A percentile compares a stretch with the other conserved stretches of the same genome.
These are phyloP conservation scores for Cyrtodaria siliqua DNA, from an alignment of 2,888 invertebrate genomes.

Conservation along the genomic window DNA sequence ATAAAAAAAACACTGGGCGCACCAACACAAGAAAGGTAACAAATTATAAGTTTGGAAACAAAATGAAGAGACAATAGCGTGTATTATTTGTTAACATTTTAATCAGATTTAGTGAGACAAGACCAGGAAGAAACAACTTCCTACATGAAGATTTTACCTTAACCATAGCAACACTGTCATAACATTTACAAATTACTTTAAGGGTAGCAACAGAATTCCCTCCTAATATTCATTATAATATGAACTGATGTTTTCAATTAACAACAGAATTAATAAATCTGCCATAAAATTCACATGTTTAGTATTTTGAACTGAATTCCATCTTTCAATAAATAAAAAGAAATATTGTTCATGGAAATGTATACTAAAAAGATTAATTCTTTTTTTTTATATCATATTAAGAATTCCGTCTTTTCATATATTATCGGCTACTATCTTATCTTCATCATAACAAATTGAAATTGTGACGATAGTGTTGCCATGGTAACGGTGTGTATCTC, in stretches of 20 bases:
- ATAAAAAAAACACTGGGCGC: too few species aligned
- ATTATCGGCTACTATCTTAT: too few species aligned
- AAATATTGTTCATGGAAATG: too few species aligned
- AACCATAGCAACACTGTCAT: slow-evolving; percentile 53
- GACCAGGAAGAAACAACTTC: slow-evolving; percentile 60
- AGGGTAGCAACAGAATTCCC: neutral
- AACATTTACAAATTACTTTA: too few species aligned
- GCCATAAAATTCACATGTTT: neutral
- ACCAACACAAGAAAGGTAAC: too few species aligned
- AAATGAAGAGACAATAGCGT: slow-evolving; percentile 7
- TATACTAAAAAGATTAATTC: too few species aligned
- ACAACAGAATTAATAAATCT: neutral
- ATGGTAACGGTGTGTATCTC: slow-evolving; percentile 34
- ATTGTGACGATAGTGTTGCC: slow-evolving; percentile 34
- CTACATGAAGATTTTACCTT: slow-evolving; percentile 49
- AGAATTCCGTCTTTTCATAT: too few species aligned
- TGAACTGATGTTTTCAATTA: neutral
- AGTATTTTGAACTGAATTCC: neutral
- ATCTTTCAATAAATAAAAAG: neutral
- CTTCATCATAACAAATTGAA: neutral
- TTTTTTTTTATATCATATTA: too few species aligned
- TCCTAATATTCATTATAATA: neutral
- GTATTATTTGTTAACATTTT: slow-evolving; percentile 61
- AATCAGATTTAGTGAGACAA: slow-evolving; percentile 66
- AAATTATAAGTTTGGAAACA: neutral